Evolutionary conservation across 2,113 vertebrate genomes (phyloP).

Genomic region (Montifringilla adamsi): DNA sequence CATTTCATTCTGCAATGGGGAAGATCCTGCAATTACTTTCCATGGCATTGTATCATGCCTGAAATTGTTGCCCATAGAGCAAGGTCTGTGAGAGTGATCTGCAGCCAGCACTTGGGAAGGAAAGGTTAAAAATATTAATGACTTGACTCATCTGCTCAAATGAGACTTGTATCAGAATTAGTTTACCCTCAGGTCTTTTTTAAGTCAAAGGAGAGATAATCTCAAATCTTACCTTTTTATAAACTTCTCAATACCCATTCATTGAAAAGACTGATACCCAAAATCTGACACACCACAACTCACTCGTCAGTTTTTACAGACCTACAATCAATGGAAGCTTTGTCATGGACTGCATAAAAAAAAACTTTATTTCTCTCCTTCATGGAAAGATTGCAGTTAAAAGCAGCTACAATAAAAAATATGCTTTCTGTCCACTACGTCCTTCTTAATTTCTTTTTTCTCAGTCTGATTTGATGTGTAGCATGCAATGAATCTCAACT

Average conservation of each 20-base stretch:
- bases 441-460: not conserved
- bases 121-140: not conserved
- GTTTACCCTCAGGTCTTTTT: not conserved
- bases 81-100: not conserved
- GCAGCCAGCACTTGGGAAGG: not conserved
- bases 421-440: not conserved
- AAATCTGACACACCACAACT: not conserved
- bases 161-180: not conserved
- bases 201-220: not conserved
- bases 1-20: conserved; percentile 35
- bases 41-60: not conserved
- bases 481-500: not conserved
- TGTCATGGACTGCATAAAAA: not conserved
- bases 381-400: not conserved
- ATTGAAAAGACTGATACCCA: not conserved
- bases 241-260: not conserved
- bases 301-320: not conserved
- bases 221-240: not conserved
- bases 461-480: not conserved
- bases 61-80: not conserved
- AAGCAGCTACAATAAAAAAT: not conserved
- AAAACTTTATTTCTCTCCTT: not conserved
- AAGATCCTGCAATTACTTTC: conserved; percentile 9
- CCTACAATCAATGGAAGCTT: not conserved
- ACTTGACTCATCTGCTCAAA: not conserved